phyloP scores from a whole-genome alignment of 2,888 invertebrate species.

The Ophion ellenae region DNA sequence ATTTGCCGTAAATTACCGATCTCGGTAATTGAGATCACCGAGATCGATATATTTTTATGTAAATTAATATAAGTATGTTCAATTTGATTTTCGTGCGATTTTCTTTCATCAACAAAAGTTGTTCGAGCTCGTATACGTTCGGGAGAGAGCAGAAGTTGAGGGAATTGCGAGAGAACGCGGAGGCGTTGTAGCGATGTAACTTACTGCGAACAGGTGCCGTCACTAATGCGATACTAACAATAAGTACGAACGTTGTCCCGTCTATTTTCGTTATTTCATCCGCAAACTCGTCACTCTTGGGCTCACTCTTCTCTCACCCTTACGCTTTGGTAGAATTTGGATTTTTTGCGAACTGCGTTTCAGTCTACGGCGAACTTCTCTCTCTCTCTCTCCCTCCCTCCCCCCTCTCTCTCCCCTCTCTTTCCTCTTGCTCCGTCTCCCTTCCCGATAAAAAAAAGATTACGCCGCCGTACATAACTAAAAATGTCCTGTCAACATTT shows the following conservation, averaged over 20 bases:
- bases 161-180: slow-evolving; percentile 46
- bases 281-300: slow-evolving; percentile 44
- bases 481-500: too few species aligned
- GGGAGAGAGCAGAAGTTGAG: slow-evolving; percentile 1
- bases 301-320: slow-evolving; percentile 16
- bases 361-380: not conserved
- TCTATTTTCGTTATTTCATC: slow-evolving; percentile 62
- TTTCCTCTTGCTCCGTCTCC: too few species aligned
- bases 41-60: not conserved
- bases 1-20: too few species aligned
- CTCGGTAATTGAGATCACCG: too few species aligned
- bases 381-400: not conserved
- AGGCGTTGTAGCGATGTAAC: slow-evolving; percentile 64
- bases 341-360: slow-evolving; percentile 5
- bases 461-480: too few species aligned
- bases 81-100: not conserved
- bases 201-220: slow-evolving; percentile 71
- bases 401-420: not conserved
- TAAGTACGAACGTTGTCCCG: slow-evolving; percentile 61
- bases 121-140: slow-evolving; percentile 1
- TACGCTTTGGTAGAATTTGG: not conserved
- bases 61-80: not conserved
- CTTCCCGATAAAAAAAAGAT: not conserved
- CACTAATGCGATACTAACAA: slow-evolving; percentile 65
- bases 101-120: not conserved